phyloP scores from a whole-genome alignment of 2,113 vertebrate genomes.

The Zosterops lateralis region DNA sequence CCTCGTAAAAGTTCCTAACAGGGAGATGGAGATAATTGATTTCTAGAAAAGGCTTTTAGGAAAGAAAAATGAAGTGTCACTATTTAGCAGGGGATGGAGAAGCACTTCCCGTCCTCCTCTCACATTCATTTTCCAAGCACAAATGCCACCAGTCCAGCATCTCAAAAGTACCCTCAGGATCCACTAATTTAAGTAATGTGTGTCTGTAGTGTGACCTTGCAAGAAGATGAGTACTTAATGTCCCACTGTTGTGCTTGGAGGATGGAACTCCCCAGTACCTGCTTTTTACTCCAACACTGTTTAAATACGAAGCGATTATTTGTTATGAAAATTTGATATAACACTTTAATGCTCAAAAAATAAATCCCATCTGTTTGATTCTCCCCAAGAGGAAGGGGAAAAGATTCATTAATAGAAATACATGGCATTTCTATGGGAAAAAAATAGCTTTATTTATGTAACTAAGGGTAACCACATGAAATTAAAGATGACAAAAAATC shows the following conservation, averaged over 20 bases:
- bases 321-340: slow-evolving; percentile 27
- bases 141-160: not conserved
- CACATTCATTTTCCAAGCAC: not conserved
- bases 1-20: accelerated
- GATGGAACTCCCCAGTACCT: not conserved
- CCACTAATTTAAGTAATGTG: not conserved
- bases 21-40: not conserved
- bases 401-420: slow-evolving; percentile 29
- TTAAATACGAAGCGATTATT: not conserved
- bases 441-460: not conserved
- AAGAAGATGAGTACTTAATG: not conserved
- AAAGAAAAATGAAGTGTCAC: not conserved
- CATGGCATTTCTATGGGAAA: not conserved
- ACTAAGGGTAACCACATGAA: not conserved
- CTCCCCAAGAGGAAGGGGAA: not conserved
- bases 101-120: not conserved
- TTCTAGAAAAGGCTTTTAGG: not conserved
- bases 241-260: not conserved
- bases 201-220: not conserved
- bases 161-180: not conserved
- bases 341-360: not conserved
- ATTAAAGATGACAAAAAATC: not conserved
- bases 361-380: slow-evolving; percentile 36
- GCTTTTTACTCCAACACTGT: not conserved
- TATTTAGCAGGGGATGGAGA: not conserved